Percentiles rank a stretch among this genome's conserved stretches.
These are phyloP conservation scores for Raja brachyura DNA, from an alignment of 2,113 vertebrate species.

Conservation along the genomic window DNA sequence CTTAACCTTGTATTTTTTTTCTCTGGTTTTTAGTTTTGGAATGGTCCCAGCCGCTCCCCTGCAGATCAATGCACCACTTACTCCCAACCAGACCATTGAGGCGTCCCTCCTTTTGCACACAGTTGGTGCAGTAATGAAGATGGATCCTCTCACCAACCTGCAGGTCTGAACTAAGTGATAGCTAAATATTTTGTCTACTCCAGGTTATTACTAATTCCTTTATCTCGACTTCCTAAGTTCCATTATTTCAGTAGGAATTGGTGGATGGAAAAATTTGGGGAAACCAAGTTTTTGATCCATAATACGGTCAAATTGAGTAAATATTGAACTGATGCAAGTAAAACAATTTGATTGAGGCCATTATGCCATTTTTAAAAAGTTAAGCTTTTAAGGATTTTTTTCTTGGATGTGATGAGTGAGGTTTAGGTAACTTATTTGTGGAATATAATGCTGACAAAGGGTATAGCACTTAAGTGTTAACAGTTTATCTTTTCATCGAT, in stretches of 20 bases:
- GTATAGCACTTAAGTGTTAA: no score
- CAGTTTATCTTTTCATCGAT: no score
- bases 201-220: not conserved
- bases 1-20: not conserved
- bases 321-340: not conserved
- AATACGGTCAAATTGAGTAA: not conserved
- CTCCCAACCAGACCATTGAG: constrained; percentile 88
- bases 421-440: not conserved
- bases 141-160: constrained; percentile 94
- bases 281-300: not conserved
- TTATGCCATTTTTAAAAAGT: not conserved
- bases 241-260: not conserved
- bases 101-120: constrained; percentile 81
- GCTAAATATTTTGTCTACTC: not conserved
- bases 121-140: constrained; percentile 91
- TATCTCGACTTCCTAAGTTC: not conserved
- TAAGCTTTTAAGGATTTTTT: not conserved
- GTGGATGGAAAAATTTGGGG: not conserved
- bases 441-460: not conserved
- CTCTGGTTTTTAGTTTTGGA: constrained; percentile 71
- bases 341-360: not conserved
- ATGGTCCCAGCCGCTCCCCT: constrained; percentile 88
- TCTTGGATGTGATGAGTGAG: not conserved
- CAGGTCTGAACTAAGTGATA: constrained; percentile 61
- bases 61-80: constrained; percentile 81